Base-by-base conservation (phyloP, 2,888 invertebrate species). In the Tupiocoris notatus region DNA sequence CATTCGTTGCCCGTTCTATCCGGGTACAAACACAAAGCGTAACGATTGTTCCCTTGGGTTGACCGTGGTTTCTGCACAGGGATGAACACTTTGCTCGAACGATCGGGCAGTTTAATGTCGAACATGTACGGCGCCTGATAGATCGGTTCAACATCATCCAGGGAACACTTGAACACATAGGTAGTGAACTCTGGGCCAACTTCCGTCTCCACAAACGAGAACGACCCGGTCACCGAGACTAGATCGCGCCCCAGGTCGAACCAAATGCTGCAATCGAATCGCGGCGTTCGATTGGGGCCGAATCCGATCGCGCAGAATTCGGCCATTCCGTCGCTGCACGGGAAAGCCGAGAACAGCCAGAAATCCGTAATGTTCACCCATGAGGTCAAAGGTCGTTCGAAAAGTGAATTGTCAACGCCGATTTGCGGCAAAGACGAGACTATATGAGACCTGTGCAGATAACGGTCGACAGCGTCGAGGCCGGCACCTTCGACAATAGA, bases 231-330 rank as follows among this genome's bases (percentile, higher is more conserved):
- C 0, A 73, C 73, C 16, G 73, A 73, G 7, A 73, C 12, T 6
- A 73, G 17, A 25, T 73, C 73, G 16, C 39, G 23, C 6, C 73
- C 73, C 54, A 73, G 54, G 23, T 73, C 73, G 20, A 73, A 73
- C 62, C 25, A 39, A 22, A 73, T 54, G 58, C 73, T 63, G 54
- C 73, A 73, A 20, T 62, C 62, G n/a, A 57, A 22, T 9, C 9
- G 20, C 6, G 63, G 73, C 1, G 25, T 54, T 54, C 12, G 6
- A 23, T 62, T 54, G 9, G 73, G 73, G 7, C 73, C 73, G 54
- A 73, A 73, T 1, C 73, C 73, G 20, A 73, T 17, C 6, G 57
- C 73, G 24, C 73, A 73, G 63, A 73, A 73, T 20, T 73, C 62
- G 21, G 16, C 21, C 12, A 39, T 39, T 1, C 2, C 63, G 23